These are phyloP conservation scores for Junonia oenone DNA, from an alignment of 2,888 invertebrate species.

Conservation along the genomic window DNA sequence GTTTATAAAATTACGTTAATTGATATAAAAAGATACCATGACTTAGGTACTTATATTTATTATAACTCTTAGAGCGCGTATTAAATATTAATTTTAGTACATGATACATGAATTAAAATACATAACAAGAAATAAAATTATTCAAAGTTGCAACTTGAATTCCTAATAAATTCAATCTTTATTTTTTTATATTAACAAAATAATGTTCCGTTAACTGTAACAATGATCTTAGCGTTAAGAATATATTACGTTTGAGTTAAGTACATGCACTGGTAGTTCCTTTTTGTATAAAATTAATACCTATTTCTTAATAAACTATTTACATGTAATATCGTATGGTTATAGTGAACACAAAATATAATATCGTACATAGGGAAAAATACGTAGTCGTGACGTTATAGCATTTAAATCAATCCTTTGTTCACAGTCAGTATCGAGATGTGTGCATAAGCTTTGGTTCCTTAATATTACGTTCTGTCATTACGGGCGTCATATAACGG, in stretches of 20 bases:
- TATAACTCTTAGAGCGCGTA: neutral
- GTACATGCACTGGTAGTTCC: slow-evolving; percentile 71
- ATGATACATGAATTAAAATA: too few species aligned
- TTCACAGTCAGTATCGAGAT: too few species aligned
- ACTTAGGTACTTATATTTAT: neutral
- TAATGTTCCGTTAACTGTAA: slow-evolving; percentile 7
- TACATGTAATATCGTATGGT: slow-evolving; percentile 32
- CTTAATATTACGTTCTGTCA: neutral
- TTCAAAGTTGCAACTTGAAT: neutral
- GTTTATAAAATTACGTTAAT: neutral
- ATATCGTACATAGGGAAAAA: slow-evolving; percentile 22
- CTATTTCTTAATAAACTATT: slow-evolving; percentile 41
- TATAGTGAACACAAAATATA: slow-evolving; percentile 33
- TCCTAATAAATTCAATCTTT: neutral
- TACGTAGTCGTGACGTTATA: neutral
- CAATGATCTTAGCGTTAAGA: slow-evolving; percentile 16
- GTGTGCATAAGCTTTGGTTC: neutral
- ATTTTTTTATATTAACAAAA: too few species aligned
- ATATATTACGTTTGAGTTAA: slow-evolving; percentile 34
- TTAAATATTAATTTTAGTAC: neutral
- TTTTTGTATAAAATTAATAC: slow-evolving; percentile 61
- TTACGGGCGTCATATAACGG: neutral
- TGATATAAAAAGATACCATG: neutral
- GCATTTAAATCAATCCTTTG: neutral
- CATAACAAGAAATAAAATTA: too few species aligned